A percentile compares a stretch with the other conserved stretches of the same genome.
Conservation (phyloP, 2,113 vertebrate genomes). For the Cygnus atratus region DNA sequence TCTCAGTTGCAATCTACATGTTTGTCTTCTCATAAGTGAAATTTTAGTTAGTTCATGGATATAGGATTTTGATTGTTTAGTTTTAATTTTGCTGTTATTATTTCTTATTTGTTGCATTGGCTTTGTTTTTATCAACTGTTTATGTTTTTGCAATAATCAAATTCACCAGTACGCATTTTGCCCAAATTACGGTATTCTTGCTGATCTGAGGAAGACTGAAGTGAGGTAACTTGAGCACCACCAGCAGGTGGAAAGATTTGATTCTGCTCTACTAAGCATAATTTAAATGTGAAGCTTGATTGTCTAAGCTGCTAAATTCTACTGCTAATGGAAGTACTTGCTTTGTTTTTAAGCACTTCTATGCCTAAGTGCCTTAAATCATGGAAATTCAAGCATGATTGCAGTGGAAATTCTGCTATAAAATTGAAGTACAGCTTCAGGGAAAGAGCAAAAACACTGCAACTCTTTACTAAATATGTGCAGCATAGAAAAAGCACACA, state of each 20-base stretch:
- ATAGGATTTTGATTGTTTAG: background rate
- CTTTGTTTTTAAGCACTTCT: constrained; percentile 45
- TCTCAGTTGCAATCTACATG: background rate
- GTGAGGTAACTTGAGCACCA: background rate
- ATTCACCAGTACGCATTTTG: fast-evolving
- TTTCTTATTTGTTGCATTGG: background rate
- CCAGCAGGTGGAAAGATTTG: background rate
- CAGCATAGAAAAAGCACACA: background rate
- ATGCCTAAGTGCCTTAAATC: background rate
- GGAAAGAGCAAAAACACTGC: background rate
- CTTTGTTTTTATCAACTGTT: background rate
- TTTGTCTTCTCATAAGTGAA: background rate
- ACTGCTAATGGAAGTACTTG: constrained; percentile 13
- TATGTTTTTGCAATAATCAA: background rate
- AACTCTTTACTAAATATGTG: background rate
- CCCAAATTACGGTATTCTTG: background rate
- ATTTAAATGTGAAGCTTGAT: background rate
- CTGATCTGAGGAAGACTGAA: background rate
- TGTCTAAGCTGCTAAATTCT: background rate
- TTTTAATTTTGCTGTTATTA: background rate
- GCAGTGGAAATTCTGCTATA: constrained; percentile 3
- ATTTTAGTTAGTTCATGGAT: background rate
- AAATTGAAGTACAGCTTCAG: background rate
- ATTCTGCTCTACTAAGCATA: background rate
- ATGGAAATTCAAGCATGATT: background rate